Base-by-base conservation (phyloP, 2,888 invertebrate genomes). In the Drosophila nigricruria region DNA sequence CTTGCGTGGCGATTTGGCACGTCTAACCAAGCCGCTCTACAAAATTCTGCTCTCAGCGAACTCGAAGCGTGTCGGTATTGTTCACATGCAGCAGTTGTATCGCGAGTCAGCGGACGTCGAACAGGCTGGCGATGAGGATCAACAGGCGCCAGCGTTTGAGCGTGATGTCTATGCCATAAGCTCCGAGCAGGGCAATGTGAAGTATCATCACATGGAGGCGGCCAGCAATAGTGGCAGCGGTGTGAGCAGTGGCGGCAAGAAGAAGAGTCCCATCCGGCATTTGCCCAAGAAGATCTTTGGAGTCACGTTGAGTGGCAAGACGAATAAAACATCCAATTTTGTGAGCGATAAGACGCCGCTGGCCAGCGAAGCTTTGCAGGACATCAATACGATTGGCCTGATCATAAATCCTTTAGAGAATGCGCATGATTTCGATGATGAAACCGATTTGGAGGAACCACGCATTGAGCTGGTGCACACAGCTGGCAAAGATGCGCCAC, bases 11-110 rank as follows among this genome's bases (percentile, higher is more conserved):
- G 97, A 98, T 89, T 94, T 97, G 63, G 95, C 96, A 0, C 94
- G 97, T 2, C 94, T 98, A 14, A 94, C 98, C 30, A 96, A 97
- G 87, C 97, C 97, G 0, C 93, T 97, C 6, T 93, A 97, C 61
- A 93, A 95, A 70, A 96, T 97, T 92, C 93, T 98, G 23, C 93
- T 98, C 27, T 95, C 96, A 74, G 95, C 96, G 0, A 96, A 95
- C 72, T 97, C 97, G 0, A 96, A 97, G 60, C 94, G 97, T n/a
- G 95, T 97, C 74, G 96, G 96, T 36, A 95, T 97, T n/a, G 94
- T 96, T 16, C 96, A 97, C 79, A 94, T 95, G 6, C 95, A 95
- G 88, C 94, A 95, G 27, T 93, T 93, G 16, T 91, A 91, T 45
- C 94, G 95, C 70, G 93, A 94, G 14, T 94, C 94, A 3, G 92